Base-by-base conservation (phyloP, 1,140 invertebrate species). In the Araneus ventricosus region DNA sequence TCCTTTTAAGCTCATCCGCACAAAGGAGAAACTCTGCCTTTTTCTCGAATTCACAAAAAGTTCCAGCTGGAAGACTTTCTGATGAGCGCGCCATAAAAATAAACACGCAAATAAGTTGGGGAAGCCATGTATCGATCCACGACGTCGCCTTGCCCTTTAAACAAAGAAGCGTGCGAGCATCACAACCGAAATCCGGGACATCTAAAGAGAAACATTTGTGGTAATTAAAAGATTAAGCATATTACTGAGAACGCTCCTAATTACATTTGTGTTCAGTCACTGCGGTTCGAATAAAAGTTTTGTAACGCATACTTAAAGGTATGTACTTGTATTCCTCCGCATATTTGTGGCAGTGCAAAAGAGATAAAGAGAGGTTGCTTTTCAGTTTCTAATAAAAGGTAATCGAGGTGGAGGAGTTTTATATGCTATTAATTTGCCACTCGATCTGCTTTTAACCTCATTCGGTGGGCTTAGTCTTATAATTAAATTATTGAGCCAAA, bases 171-270 rank as follows among this genome's bases (percentile, higher is more conserved):
- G 30, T 84, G 45, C 45, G 82, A 84, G 24, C 45, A 84, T 20
- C 39, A 84, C 39, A 84, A 22, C 84, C 52, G 84, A 86, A 86
- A 86, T 88, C 87, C 63, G 52, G 63, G 20, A 75, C 63, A 41
- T 67, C 87, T 67, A 57, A 88, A 88, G 87, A 87, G 87, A 88
- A 45, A 88, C 87, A 88, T 88, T 88, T 88, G 63, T 52, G 61
- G 63, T 88, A 88, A 88, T 88, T 88, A 88, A 88, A 88, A 88
- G 87, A 88, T 88, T 88, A 88, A 88, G 63, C 63, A 88, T 88
- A 88, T 88, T 88, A 88, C 37, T 75, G 59, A 75, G 61, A 88
- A 88, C 37, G 59, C 20, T 27, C 30, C 45, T 87, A 87, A 87
- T 87, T 87, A 87, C 85, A 87, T 87, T 87, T 87, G 85, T 45